Evolutionary conservation across 2,797 vertebrate genomes (phyloP), one percentile per base, ranked within the genome.

Genomic region (Carapus acus): DNA sequence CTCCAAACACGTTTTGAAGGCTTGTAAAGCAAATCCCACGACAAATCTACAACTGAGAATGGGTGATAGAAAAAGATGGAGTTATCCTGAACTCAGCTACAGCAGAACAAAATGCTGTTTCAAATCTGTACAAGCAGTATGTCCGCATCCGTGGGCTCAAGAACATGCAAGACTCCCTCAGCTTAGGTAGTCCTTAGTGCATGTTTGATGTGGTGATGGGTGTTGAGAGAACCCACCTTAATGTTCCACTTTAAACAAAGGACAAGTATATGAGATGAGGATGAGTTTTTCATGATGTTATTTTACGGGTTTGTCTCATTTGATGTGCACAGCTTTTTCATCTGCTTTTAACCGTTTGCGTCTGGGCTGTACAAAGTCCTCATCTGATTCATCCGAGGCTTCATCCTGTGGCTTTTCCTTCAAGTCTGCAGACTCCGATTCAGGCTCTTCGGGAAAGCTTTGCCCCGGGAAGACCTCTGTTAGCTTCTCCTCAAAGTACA

Each of bases 311-410:
- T n/a, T 24, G 14, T 65, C 70, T 96, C 86, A 98, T 84, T 98
- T 99, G 87, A 98, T 94, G 87, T 98, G 94, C 68, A 97, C 54
- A 27, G 90, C 75, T 82, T 93, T 96, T 44, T 98, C 96, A 3
- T 96, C 94, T 7, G 85, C 85, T 91, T 98, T 98, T 93, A 98
- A 94, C 46, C 96, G 90, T 78, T 99, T 99, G 80, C 95, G 92
- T 73, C 91, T 89, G 3, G 94, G 96, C 54, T 96, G 96, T 86
- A 96, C 74, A 84, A 97, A 91, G 76, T 98, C 94, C 23, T 96
- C 96, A 49, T 96, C 96, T 6, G 94, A 97, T 84, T 97, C 94
- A 34, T 96, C 94, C 2, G 91, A 92, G 64, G 92, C 78, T 79
- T 91, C 91, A n/a, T 90, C 89, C 49, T 91, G 90, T 72, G 91